Evolutionary conservation across 2,888 invertebrate genomes (phyloP), one percentile per base, ranked within the genome.

Genomic region (Drosophila robusta): DNA sequence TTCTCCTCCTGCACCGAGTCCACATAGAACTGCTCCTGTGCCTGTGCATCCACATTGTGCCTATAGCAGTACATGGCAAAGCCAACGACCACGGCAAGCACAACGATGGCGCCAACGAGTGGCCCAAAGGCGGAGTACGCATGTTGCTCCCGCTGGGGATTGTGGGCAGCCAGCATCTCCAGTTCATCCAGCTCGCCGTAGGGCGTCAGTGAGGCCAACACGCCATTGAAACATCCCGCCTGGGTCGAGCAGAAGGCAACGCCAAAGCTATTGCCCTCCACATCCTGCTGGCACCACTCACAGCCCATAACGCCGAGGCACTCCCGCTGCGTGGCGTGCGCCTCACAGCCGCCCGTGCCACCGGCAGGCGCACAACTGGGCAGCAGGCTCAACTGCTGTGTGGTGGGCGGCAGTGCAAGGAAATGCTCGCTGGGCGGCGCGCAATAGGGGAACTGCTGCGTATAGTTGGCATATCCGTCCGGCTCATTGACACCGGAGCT

Each of bases 231-330:
- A 90, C 98, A 98, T 4, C 95, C 94, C 3, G 95, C 94, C 88
- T 97, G 95, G 2, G 95, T 94, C 1, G 96, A 95, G 90, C 98
- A 98, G 91, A 96, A 97, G 0, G 97, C 95, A 6, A 94, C 92
- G 1, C 93, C 91, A 16, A 97, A 93, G 7, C 93, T 93, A 24
- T 95, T 95, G 1, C 96, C 96, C 88, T 97, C 96, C 6, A 94
- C 93, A 88, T 97, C 96, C 62, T 96, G 93, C 87, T 95, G 95
- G 90, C 98, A 98, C 98, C 98, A 98, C 90, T 98, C 97, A 92
- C 98, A 98, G 61, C 97, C 97, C 80, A 97, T 93, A 26, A 97
- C 94, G 0, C 95, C 96, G 47, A 94, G 90, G 88, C 96, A 96
- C 51, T 95, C 94, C 1, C 93, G 93, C 84, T 95, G 95, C 0